Evolutionary conservation across 1,140 invertebrate genomes (phyloP).

Genomic region (Heliconius melpomene): DNA sequence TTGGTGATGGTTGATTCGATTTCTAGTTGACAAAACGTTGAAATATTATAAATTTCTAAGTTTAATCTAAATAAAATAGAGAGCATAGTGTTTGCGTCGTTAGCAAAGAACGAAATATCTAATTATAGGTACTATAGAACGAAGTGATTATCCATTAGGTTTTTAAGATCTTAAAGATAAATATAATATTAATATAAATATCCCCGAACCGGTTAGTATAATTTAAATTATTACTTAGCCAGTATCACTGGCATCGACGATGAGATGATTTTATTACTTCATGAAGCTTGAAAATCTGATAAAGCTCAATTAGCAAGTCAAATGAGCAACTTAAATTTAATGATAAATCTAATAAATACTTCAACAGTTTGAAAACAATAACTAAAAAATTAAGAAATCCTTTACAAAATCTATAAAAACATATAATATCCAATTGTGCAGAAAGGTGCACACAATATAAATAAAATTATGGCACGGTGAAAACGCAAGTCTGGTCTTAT

Average conservation of each 20-base stretch:
- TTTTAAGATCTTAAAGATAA: background rate
- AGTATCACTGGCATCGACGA: background rate
- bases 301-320: background rate
- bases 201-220: background rate
- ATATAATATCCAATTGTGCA: conserved; percentile 32
- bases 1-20: too few relatives aligned
- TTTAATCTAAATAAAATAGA: too few relatives aligned
- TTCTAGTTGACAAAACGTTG: too few relatives aligned
- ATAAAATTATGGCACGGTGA: conserved; percentile 41
- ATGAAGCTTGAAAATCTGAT: background rate
- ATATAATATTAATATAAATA: background rate
- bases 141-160: background rate
- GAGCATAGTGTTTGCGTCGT: too few relatives aligned
- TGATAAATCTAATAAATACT: background rate
- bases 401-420: conserved; percentile 27
- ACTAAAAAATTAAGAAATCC: conserved; percentile 21
- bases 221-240: background rate
- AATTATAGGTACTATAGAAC: too few relatives aligned
- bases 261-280: background rate
- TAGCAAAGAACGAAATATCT: too few relatives aligned
- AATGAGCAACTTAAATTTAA: background rate
- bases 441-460: conserved; percentile 36
- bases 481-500: conserved; percentile 41
- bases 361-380: background rate
- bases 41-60: too few relatives aligned